Conservation (phyloP, 2,113 vertebrate species). For the Terrapene triunguis region DNA sequence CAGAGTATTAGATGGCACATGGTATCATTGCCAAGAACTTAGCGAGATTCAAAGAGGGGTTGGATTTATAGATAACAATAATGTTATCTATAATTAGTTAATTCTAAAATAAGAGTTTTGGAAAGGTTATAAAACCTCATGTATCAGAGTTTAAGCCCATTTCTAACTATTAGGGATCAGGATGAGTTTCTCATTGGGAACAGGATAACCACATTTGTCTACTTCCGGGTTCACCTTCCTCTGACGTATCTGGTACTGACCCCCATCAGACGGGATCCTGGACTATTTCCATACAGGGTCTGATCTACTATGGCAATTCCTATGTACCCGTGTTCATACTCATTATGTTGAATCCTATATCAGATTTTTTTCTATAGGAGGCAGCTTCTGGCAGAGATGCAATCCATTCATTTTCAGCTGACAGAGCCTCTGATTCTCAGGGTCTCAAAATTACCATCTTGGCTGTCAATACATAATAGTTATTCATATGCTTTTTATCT, state of each 20-base stretch:
- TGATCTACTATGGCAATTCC: neutral
- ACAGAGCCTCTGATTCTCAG: neutral
- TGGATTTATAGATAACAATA: neutral
- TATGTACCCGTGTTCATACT: neutral
- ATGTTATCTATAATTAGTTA: neutral
- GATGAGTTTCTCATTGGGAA: neutral
- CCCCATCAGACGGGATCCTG: neutral
- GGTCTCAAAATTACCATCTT: neutral
- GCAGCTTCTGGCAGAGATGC: neutral
- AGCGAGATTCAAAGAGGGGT: neutral
- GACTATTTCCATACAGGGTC: neutral
- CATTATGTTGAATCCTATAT: neutral
- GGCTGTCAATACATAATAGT: neutral
- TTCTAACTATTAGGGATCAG: neutral
- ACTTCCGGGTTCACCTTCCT: neutral
- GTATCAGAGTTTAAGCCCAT: neutral
- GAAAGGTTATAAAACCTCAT: neutral
- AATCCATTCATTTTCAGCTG: neutral
- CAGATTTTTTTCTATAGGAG: neutral
- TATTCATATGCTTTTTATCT: constrained; percentile 33
- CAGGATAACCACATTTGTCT: neutral
- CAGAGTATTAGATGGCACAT: neutral
- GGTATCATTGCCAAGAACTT: neutral
- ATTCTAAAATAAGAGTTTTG: neutral
- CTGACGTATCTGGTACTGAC: neutral